Evolutionary conservation across 2,797 vertebrate genomes (phyloP).

Genomic region (Galago senegalensis): DNA sequence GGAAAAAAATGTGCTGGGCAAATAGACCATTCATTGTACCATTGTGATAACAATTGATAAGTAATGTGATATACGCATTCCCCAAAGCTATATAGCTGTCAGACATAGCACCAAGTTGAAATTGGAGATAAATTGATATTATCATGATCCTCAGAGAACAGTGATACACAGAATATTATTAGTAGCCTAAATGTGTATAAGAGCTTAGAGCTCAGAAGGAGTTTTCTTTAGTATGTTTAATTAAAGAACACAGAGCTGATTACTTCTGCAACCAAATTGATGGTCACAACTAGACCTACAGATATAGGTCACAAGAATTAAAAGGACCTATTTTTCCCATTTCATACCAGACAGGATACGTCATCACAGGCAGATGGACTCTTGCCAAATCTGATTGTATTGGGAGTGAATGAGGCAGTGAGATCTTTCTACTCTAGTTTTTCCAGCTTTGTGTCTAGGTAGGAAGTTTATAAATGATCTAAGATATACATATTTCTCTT

Average conservation of each 20-base stretch:
- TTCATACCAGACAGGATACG: background rate
- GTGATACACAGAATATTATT: background rate
- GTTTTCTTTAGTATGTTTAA: background rate
- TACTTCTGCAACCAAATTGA: background rate
- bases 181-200: too few species aligned
- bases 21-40: background rate
- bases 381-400: background rate
- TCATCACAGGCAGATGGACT: background rate
- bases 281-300: background rate
- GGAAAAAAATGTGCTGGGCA: background rate
- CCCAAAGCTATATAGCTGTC: background rate
- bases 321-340: background rate
- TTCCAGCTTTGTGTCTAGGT: background rate
- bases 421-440: background rate
- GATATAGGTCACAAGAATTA: background rate
- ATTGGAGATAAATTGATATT: background rate
- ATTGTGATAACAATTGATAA: background rate
- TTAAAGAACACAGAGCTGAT: background rate
- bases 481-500: background rate
- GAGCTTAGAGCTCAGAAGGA: background rate
- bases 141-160: background rate
- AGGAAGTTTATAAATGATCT: background rate
- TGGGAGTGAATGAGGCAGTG: background rate
- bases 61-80: background rate
- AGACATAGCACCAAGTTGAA: background rate